Percentiles rank a stretch among this genome's conserved stretches.
These are phyloP conservation scores for Cettia cetti DNA, from an alignment of 2,113 vertebrate genomes.

Conservation along the genomic window DNA sequence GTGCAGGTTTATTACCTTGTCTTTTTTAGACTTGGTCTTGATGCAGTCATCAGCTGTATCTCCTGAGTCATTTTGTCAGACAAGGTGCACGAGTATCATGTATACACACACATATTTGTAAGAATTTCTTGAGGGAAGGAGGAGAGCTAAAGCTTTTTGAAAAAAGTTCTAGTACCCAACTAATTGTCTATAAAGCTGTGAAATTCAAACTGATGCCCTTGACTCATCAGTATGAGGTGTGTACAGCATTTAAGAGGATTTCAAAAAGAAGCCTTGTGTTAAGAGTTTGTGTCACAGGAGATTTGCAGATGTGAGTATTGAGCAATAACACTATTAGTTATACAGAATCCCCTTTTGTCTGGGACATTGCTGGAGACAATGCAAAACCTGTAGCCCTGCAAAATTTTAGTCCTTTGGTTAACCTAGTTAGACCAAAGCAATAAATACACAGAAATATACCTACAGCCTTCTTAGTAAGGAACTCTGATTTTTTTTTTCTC, in stretches of 20 bases:
- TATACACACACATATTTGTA: neutral
- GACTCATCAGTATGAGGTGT: neutral
- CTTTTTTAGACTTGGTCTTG: neutral
- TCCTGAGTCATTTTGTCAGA: neutral
- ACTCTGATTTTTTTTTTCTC: fast-evolving
- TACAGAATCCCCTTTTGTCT: neutral
- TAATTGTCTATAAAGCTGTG: neutral
- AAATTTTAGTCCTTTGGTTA: neutral
- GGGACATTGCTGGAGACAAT: neutral
- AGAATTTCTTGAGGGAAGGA: neutral
- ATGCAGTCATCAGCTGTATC: neutral
- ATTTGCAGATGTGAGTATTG: neutral
- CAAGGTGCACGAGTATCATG: neutral
- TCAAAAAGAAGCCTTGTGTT: neutral
- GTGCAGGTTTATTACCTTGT: neutral
- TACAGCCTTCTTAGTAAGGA: neutral
- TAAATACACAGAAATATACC: neutral
- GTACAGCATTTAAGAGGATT: constrained; percentile 19
- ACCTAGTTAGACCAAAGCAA: neutral
- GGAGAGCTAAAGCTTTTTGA: neutral
- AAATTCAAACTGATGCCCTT: neutral
- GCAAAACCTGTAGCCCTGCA: neutral
- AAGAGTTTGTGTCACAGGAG: neutral
- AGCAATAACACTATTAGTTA: neutral
- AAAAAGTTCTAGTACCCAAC: neutral